Conservation (phyloP, 2,797 vertebrate species). For the Pachyuromys duprasi region DNA sequence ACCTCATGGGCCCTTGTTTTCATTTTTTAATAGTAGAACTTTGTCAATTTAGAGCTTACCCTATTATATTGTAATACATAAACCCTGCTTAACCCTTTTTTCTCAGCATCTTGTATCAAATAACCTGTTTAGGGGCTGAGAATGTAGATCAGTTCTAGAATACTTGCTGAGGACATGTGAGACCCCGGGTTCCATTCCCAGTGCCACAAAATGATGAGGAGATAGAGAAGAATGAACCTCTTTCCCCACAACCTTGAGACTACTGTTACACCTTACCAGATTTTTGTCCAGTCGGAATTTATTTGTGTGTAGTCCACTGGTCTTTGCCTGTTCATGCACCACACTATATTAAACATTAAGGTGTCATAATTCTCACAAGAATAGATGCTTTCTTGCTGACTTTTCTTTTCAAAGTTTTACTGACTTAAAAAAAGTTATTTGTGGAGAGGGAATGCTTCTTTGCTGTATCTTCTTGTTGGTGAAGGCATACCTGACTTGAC, state of each 20-base stretch:
- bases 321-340: neutral
- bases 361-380: neutral
- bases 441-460: neutral
- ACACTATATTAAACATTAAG: neutral
- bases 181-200: neutral
- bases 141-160: neutral
- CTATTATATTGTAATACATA: neutral
- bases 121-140: neutral
- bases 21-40: neutral
- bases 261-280: neutral
- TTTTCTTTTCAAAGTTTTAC: constrained; percentile 29
- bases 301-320: neutral
- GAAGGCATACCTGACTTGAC: neutral
- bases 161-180: neutral
- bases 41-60: neutral
- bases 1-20: neutral
- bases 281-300: neutral
- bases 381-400: neutral
- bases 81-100: neutral
- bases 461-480: neutral
- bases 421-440: constrained; percentile 26
- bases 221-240: neutral
- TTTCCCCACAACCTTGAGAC: neutral
- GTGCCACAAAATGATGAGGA: neutral
- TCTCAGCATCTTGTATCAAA: constrained; percentile 23